A percentile compares a stretch with the other conserved stretches of the same genome.
These are phyloP conservation scores for Montipora sp. DNA, from an alignment of 64 coral and sea anemone species.

Conservation along the genomic window DNA sequence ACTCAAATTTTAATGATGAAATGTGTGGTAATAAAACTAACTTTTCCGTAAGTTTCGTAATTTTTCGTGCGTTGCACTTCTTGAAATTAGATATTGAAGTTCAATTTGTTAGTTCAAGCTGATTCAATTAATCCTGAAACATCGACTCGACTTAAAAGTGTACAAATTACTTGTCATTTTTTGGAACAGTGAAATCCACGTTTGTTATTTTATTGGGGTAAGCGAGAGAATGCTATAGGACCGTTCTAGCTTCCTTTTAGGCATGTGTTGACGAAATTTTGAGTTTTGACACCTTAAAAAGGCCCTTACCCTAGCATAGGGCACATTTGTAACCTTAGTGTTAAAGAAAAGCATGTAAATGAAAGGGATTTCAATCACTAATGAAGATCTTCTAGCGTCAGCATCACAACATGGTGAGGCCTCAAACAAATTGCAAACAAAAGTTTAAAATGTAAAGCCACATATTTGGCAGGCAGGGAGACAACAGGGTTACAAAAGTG, in stretches of 20 bases:
- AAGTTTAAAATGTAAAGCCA: too few species aligned
- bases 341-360: too few species aligned
- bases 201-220: neutral
- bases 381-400: neutral
- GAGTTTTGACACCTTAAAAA: neutral
- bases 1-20: constrained; percentile 42
- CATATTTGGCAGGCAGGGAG: too few species aligned
- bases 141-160: constrained; percentile 8
- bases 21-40: constrained; percentile 38
- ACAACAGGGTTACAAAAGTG: too few species aligned
- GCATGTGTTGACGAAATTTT: neutral
- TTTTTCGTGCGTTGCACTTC: constrained; percentile 17
- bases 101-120: constrained; percentile 20
- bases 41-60: constrained; percentile 26
- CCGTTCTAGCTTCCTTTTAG: neutral
- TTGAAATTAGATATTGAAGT: constrained; percentile 38
- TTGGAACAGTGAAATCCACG: neutral
- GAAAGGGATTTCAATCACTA: too few species aligned
- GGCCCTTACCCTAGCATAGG: too few species aligned
- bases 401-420: too few species aligned
- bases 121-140: neutral
- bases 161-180: neutral
- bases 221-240: neutral
- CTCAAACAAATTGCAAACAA: too few species aligned
- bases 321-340: too few species aligned